A percentile compares a stretch with the other conserved stretches of the same genome.
Conservation (phyloP, 2,113 vertebrate genomes). For the Atractosteus spatula region DNA sequence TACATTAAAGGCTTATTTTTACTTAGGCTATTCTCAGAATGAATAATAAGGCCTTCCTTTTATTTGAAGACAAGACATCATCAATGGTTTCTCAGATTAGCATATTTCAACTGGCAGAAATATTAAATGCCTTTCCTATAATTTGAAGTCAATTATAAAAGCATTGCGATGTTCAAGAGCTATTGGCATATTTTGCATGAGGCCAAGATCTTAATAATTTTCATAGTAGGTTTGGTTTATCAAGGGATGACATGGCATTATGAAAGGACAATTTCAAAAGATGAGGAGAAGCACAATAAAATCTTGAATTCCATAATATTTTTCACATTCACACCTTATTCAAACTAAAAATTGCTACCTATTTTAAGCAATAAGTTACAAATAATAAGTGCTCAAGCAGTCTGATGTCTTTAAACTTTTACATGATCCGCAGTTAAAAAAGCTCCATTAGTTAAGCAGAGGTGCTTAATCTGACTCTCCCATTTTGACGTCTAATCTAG, state of each 20-base stretch:
- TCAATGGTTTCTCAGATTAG: conserved; percentile 35
- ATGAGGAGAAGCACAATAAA: too few relatives aligned
- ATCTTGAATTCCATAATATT: too few relatives aligned
- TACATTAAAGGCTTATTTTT: conserved; percentile 31
- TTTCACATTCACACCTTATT: too few relatives aligned
- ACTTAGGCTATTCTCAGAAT: conserved; percentile 18
- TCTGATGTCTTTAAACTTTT: too few relatives aligned
- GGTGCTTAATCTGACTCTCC: too few relatives aligned
- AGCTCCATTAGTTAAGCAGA: too few relatives aligned
- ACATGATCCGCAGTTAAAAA: too few relatives aligned
- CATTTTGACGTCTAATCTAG: too few relatives aligned
- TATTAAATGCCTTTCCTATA: conserved; percentile 32
- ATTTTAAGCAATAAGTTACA: too few relatives aligned
- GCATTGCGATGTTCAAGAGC: conserved; percentile 21
- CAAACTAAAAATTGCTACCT: too few relatives aligned
- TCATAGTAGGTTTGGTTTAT: conserved; percentile 14
- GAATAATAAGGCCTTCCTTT: conserved; percentile 35
- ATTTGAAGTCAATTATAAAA: conserved; percentile 32
- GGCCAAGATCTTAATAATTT: conserved; percentile 8
- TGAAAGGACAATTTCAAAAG: too few relatives aligned
- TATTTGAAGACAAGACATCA: conserved; percentile 31
- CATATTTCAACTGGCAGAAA: conserved; percentile 33
- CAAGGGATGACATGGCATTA: not conserved
- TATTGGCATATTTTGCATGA: not conserved
- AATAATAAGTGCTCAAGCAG: too few relatives aligned